These are phyloP conservation scores for Jacana jacana DNA, from an alignment of 2,113 vertebrate species.

Conservation along the genomic window DNA sequence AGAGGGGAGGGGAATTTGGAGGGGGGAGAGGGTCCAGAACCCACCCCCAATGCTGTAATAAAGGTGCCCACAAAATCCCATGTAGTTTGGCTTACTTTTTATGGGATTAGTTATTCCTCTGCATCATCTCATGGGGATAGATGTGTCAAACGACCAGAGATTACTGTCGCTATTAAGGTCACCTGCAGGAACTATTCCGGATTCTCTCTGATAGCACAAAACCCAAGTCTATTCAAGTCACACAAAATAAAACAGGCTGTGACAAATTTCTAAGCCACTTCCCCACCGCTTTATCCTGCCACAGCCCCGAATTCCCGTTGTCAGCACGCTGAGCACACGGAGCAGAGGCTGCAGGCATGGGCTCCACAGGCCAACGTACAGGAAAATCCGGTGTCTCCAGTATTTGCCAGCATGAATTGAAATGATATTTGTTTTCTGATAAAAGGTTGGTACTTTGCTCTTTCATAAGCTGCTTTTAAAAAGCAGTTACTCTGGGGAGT, in stretches of 20 bases:
- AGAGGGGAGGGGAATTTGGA: not conserved
- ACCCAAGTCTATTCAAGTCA: not conserved
- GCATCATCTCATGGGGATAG: not conserved
- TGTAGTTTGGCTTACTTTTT: not conserved
- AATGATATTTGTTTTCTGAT: constrained; percentile 47
- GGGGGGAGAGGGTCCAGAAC: fast-evolving
- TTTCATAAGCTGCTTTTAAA: not conserved
- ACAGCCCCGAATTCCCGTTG: not conserved
- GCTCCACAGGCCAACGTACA: not conserved
- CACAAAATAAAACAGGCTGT: not conserved
- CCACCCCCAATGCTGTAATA: not conserved
- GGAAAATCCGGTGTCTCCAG: not conserved
- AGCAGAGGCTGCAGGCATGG: not conserved
- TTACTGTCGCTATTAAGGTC: not conserved
- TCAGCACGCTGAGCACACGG: not conserved
- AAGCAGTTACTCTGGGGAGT: not conserved
- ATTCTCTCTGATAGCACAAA: not conserved
- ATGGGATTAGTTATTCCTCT: constrained; percentile 13
- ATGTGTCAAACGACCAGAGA: not conserved
- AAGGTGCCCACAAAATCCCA: not conserved
- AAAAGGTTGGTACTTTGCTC: constrained; percentile 48
- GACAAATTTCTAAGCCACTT: constrained; percentile 29
- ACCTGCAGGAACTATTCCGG: not conserved
- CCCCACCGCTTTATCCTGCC: not conserved
- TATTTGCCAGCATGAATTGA: not conserved